Evolutionary conservation across 64 coral and sea anemone species (phyloP).

Genomic region (Trachythela sp.): DNA sequence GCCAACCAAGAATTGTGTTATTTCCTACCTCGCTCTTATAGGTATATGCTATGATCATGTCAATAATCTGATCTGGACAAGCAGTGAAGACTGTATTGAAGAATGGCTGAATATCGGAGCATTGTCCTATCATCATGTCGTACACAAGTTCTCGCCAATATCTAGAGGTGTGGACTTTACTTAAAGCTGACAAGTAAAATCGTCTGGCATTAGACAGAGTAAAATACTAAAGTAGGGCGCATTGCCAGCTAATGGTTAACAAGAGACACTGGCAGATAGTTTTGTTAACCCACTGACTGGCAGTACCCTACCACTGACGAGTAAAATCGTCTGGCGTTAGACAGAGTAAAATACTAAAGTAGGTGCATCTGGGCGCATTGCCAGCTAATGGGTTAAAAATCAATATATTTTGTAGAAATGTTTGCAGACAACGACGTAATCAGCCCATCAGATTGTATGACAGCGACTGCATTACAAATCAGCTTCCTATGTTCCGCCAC

Average conservation of each 20-base stretch:
- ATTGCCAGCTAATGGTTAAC: background rate
- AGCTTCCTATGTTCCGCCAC: background rate
- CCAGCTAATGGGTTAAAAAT: no score
- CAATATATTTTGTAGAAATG: slow-evolving; percentile 3
- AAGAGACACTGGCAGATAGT: no score
- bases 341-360: background rate
- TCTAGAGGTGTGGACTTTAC: background rate
- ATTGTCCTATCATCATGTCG: slow-evolving; percentile 55
- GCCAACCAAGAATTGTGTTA: no score
- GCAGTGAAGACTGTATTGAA: slow-evolving; percentile 47
- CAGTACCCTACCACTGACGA: no score
- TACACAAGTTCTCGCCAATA: background rate
- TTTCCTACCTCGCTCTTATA: no score
- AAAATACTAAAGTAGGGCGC: background rate
- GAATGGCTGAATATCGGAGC: slow-evolving; percentile 66
- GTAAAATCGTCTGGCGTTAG: background rate
- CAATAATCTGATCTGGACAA: slow-evolving; percentile 68
- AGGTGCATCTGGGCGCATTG: no score
- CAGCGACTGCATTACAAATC: background rate
- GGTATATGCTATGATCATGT: slow-evolving; percentile 71
- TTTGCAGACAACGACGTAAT: background rate
- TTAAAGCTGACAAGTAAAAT: no score
- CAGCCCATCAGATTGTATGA: background rate
- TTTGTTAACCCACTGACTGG: no score
- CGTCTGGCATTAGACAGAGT: background rate